These are phyloP conservation scores for Alligator mississippiensis DNA, from an alignment of 2,113 vertebrate species.

Conservation along the genomic window DNA sequence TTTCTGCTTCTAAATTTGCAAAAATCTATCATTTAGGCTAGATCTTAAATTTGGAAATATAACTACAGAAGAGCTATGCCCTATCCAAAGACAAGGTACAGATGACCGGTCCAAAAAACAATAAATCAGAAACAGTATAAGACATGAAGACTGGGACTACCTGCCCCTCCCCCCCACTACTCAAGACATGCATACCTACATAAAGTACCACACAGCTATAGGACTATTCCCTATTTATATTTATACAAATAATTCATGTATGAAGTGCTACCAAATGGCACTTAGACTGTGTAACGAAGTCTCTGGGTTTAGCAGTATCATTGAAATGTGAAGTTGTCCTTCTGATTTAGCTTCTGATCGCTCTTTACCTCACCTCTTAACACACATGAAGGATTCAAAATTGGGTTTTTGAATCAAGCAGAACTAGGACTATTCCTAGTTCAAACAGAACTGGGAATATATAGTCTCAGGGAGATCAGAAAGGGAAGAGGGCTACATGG, in stretches of 20 bases:
- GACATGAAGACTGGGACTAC: background rate
- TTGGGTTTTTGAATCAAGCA: background rate
- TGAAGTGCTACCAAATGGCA: background rate
- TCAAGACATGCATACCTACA: fast-evolving
- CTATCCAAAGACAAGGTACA: background rate
- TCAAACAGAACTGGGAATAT: background rate
- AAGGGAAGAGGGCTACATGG: background rate
- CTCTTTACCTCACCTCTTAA: background rate
- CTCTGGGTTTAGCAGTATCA: background rate
- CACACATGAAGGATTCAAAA: background rate
- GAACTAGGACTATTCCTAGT: background rate
- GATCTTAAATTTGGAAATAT: no score
- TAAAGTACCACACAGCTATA: fast-evolving
- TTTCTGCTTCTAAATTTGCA: no score
- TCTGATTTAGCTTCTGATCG: background rate
- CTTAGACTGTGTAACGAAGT: background rate
- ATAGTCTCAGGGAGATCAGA: background rate
- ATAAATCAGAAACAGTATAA: background rate
- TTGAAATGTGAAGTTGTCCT: background rate
- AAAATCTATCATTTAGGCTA: no score
- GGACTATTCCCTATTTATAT: background rate
- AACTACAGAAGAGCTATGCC: no score
- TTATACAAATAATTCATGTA: fast-evolving
- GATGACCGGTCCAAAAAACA: fast-evolving
- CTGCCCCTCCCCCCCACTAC: fast-evolving